Evolutionary conservation across 2,888 invertebrate species (phyloP).

Genomic region (Timema cristinae): DNA sequence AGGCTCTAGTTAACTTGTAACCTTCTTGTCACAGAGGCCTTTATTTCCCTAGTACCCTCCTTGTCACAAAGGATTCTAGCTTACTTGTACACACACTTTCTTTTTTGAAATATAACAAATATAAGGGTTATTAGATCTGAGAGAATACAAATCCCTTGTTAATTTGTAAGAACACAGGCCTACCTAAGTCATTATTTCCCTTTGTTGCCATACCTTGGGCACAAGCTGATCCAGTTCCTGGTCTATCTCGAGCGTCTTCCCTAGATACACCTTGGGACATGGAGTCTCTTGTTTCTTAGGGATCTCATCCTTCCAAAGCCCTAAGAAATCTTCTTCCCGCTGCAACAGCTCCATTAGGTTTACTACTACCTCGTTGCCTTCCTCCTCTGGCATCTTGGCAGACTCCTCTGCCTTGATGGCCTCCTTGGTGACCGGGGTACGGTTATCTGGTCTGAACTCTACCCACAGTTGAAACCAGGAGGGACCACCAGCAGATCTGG

Average conservation of each 20-base stretch:
- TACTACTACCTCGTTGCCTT: conserved; percentile 43
- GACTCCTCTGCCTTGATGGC: conserved; percentile 22
- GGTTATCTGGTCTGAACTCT: conserved; percentile 54
- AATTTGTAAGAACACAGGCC: too few species aligned
- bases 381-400: conserved; percentile 33
- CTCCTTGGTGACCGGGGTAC: conserved; percentile 39
- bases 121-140: too few species aligned
- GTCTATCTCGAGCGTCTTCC: conserved; percentile 15
- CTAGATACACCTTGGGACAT: conserved; percentile 33
- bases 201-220: conserved; percentile 18
- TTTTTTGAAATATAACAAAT: too few species aligned
- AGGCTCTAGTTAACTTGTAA: too few species aligned
- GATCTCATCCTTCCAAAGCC: conserved; percentile 40
- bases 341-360: conserved; percentile 60
- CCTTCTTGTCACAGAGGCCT: too few species aligned
- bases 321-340: conserved; percentile 56
- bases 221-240: conserved; percentile 17
- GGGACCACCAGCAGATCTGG: conserved; percentile 57
- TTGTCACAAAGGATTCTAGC: too few species aligned
- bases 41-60: too few species aligned
- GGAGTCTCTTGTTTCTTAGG: conserved; percentile 33
- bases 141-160: too few species aligned
- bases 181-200: too few species aligned
- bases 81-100: too few species aligned
- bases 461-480: conserved; percentile 62